A percentile compares a stretch with the other conserved stretches of the same genome.
These are phyloP conservation scores for Neoascia interrupta DNA, from an alignment of 2,888 invertebrate genomes.

Conservation along the genomic window DNA sequence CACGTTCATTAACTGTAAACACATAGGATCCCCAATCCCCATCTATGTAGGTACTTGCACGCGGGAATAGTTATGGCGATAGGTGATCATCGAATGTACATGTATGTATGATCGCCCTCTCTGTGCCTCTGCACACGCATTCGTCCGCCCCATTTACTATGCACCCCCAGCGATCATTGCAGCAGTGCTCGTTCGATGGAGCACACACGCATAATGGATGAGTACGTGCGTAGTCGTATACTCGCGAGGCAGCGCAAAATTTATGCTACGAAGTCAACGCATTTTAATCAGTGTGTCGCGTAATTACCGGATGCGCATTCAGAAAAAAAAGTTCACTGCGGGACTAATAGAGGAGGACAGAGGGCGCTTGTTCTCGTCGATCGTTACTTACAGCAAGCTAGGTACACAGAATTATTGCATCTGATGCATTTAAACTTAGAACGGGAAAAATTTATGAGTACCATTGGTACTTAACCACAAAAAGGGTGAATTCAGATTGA, in stretches of 20 bases:
- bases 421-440: too few relatives aligned
- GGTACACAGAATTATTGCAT: too few relatives aligned
- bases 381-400: too few relatives aligned
- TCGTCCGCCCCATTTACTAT: slow-evolving; percentile 61
- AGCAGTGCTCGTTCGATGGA: slow-evolving; percentile 24
- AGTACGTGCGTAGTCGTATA: slow-evolving; percentile 35
- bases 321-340: slow-evolving; percentile 25
- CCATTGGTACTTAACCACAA: too few relatives aligned
- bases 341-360: slow-evolving; percentile 8
- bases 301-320: slow-evolving; percentile 78
- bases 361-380: too few relatives aligned
- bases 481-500: too few relatives aligned
- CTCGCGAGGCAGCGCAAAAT: slow-evolving; percentile 47
- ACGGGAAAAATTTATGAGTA: too few relatives aligned
- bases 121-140: slow-evolving; percentile 52
- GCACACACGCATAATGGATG: slow-evolving; percentile 10
- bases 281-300: slow-evolving; percentile 79
- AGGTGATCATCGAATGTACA: slow-evolving; percentile 47
- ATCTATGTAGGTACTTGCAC: slow-evolving; percentile 7
- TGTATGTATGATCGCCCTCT: slow-evolving; percentile 26
- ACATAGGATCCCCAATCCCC: slow-evolving; percentile 38
- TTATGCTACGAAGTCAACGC: slow-evolving; percentile 74
- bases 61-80: slow-evolving; percentile 30
- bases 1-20: slow-evolving; percentile 69
- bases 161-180: slow-evolving; percentile 65